Conservation (phyloP, 2,113 vertebrate species). For the Oenanthe melanoleuca region DNA sequence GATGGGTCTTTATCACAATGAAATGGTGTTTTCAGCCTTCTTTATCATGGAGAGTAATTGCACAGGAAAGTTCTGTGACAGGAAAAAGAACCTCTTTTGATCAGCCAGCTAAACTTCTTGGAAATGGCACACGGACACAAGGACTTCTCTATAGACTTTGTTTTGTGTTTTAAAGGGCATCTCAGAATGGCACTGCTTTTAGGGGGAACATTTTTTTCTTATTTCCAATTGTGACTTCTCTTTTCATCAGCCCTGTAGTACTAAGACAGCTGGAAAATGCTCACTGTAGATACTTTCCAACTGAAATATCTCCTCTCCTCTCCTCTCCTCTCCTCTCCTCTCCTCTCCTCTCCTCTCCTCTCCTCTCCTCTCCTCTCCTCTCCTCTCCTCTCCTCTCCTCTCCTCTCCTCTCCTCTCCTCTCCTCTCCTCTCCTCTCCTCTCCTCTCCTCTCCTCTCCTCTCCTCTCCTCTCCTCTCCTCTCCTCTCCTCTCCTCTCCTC, state of each 20-base stretch:
- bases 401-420: no score
- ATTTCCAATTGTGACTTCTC: not conserved
- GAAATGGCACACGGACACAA: not conserved
- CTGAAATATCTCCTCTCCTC: not conserved
- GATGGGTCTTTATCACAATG: not conserved
- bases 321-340: no score
- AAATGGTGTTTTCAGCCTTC: not conserved
- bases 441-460: no score
- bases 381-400: no score
- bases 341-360: no score
- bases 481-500: no score
- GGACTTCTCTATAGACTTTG: not conserved
- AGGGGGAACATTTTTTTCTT: not conserved
- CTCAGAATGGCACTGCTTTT: not conserved
- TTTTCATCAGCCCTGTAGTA: not conserved
- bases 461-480: no score
- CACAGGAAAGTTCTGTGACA: not conserved
- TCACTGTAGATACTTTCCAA: not conserved
- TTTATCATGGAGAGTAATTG: not conserved
- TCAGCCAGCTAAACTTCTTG: not conserved
- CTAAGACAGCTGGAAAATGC: not conserved
- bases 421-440: no score
- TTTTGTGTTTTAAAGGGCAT: not conserved
- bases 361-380: no score
- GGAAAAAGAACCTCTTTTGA: not conserved